Percentiles rank a stretch among this genome's conserved stretches.
Conservation (phyloP, 2,888 invertebrate species). For the Caenorhabditis drosophilae region DNA sequence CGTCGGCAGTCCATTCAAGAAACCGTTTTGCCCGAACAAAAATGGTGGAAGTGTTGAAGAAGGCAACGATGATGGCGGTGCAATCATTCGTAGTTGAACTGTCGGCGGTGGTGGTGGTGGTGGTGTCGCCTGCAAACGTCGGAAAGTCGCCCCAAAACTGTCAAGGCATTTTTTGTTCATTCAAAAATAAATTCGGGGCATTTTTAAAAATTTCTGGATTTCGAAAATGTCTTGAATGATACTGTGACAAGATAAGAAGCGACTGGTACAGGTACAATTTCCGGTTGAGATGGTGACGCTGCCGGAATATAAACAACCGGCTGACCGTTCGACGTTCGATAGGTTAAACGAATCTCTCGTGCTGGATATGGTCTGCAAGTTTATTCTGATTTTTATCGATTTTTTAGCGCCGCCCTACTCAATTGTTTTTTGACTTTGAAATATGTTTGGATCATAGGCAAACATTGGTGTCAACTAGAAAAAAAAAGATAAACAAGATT, state of each 20-base stretch:
- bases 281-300: not conserved
- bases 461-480: slow-evolving; percentile 17
- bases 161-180: not conserved
- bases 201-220: no score
- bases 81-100: no score
- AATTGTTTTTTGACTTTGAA: slow-evolving; percentile 4
- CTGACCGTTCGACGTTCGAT: slow-evolving; percentile 32
- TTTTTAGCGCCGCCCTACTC: slow-evolving; percentile 7
- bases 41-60: no score
- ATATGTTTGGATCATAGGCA: slow-evolving; percentile 12
- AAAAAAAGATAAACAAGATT: not conserved
- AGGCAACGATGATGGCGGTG: no score
- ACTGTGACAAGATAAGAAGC: slow-evolving; percentile 49
- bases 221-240: not conserved
- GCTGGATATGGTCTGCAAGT: slow-evolving; percentile 29
- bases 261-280: slow-evolving; percentile 27
- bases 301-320: slow-evolving; percentile 43
- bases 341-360: slow-evolving; percentile 27
- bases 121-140: slow-evolving; percentile 15
- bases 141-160: slow-evolving; percentile 21
- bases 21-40: no score
- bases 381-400: not conserved
- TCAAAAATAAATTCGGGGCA: no score
- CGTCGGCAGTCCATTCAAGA: no score
- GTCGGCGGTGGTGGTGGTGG: slow-evolving; percentile 8